phyloP scores from a whole-genome alignment of 2,113 vertebrate genomes.

The Dicentrarchus labrax region DNA sequence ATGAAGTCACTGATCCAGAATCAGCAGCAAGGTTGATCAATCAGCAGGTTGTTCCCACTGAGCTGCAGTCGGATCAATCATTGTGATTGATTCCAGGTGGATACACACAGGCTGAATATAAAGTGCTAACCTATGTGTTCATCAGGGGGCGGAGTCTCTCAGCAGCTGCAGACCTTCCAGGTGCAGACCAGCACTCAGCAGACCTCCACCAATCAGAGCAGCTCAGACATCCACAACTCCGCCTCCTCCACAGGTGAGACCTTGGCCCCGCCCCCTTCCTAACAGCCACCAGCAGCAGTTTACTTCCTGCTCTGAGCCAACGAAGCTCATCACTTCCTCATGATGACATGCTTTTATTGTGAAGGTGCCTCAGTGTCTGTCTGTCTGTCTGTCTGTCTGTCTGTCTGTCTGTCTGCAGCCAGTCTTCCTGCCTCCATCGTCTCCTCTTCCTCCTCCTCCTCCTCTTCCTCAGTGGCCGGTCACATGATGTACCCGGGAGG shows the following conservation, averaged over 20 bases:
- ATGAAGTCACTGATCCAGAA: too few species aligned
- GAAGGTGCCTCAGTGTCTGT: too few species aligned
- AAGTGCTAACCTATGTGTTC: background rate
- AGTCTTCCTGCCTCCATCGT: conserved; percentile 90
- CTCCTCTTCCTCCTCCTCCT: conserved; percentile 88
- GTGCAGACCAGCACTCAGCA: conserved; percentile 90
- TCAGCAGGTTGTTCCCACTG: too few species aligned
- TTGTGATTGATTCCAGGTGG: too few species aligned
- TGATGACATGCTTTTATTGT: too few species aligned
- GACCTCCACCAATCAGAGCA: conserved; percentile 88
- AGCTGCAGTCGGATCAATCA: too few species aligned
- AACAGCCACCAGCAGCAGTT: background rate
- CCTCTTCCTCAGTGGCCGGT: conserved; percentile 90
- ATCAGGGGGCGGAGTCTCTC: conserved; percentile 89
- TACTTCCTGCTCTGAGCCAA: too few species aligned
- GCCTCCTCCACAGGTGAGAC: conserved; percentile 89
- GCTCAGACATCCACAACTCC: conserved; percentile 90
- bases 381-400: conserved; percentile 35
- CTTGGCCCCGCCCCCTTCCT: conserved; percentile 80
- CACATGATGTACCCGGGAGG: conserved; percentile 97
- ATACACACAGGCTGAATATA: too few species aligned
- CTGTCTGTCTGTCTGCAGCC: conserved; percentile 77
- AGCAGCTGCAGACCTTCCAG: conserved; percentile 93
- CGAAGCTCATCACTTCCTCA: too few species aligned
- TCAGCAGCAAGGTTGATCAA: too few species aligned